Evolutionary conservation across 2,888 invertebrate genomes (phyloP), one percentile per base, ranked within the genome.

Genomic region (Agrochola litura): DNA sequence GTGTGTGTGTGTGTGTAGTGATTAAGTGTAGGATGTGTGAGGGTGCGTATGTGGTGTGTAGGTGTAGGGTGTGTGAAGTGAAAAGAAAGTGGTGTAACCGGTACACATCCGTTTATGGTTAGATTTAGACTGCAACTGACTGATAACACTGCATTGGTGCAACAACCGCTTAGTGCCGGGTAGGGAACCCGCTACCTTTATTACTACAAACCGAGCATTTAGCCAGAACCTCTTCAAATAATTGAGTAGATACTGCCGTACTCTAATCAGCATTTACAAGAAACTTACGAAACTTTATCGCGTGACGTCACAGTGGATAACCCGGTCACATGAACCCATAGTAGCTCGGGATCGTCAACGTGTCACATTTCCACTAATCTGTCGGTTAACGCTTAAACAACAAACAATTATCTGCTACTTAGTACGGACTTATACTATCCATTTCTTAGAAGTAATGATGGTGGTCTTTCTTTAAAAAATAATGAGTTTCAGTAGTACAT

Each of bases 281-380:
- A 54, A 74, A 72, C 67, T 82, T 78, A 85, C 85, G 74, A 84
- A 82, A 82, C 60, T 78, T 81, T 78, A 83, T 85, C 71, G 68
- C 41, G 77, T 89, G 87, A 90, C 90, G 87, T 89, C 88, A 89
- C 63, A 61, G 64, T 43, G 83, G 86, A 87, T 91, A 91, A 92
- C 92, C 91, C 90, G 92, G 92, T 89, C 90, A 91, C 68, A 83
- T 83, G 92, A 92, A 90, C 89, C 91, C 92, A 86, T 89, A 90
- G 89, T 91, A 92, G 88, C 84, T 88, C 83, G 66, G 68, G 66
- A 81, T 77, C 65, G 90, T 19, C n/a, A 56, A n/a, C 80, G 83
- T 90, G 84, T 92, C 90, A 86, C 79, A 85, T 92, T 89, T 86
- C 88, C 78, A 75, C 86, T 91, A 90, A 91, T 90, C 90, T 88